Evolutionary conservation across 2,113 vertebrate species (phyloP).

Genomic region (Corythornis cristatus): DNA sequence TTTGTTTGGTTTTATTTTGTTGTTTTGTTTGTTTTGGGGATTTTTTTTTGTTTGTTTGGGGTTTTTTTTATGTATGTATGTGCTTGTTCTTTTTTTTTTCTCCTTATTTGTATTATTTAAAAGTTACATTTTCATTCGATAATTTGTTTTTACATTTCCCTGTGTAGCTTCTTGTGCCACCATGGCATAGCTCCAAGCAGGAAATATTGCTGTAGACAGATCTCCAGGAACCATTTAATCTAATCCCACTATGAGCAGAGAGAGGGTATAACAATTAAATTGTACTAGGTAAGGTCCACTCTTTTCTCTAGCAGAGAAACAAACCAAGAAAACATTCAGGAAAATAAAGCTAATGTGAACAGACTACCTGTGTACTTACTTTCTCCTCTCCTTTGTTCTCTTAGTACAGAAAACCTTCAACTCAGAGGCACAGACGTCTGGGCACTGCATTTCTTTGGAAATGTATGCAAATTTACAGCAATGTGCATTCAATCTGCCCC

Average conservation of each 20-base stretch:
- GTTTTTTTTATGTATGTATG: no score
- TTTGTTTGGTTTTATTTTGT: no score
- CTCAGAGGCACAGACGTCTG: not conserved
- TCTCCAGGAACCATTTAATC: not conserved
- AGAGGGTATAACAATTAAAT: not conserved
- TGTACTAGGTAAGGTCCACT: not conserved
- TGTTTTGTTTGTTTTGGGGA: no score
- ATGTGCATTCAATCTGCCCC: not conserved
- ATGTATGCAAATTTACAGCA: not conserved
- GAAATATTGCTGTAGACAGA: not conserved
- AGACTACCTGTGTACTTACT: not conserved
- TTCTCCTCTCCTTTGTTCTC: not conserved
- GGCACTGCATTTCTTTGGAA: not conserved
- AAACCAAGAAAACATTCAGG: not conserved
- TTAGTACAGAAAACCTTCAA: not conserved
- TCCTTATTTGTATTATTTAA: not conserved
- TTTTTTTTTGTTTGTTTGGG: no score
- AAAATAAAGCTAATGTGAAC: constrained; percentile 16
- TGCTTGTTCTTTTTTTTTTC: not conserved
- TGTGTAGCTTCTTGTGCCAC: not conserved
- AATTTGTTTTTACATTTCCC: constrained; percentile 20
- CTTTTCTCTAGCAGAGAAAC: not conserved
- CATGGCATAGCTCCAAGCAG: not conserved
- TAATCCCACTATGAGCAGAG: not conserved
- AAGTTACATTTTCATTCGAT: not conserved